phyloP scores from a whole-genome alignment of 2,888 invertebrate genomes.

The Philonicus albiceps region DNA sequence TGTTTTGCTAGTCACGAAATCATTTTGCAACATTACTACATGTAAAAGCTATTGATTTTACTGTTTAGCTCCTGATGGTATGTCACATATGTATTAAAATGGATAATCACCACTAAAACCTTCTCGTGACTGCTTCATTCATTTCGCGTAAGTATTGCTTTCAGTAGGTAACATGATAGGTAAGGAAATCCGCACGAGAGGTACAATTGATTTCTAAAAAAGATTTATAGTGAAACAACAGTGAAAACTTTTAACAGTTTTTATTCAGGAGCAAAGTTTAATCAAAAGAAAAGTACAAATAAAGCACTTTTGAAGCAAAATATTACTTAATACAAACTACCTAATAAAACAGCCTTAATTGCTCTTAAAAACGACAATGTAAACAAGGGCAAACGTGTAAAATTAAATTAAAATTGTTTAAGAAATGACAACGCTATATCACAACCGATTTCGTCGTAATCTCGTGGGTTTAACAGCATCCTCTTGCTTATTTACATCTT shows the following conservation, averaged over 20 bases:
- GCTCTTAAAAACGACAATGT: neutral
- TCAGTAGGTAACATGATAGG: neutral
- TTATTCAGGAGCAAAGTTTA: neutral
- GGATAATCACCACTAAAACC: neutral
- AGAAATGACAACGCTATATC: neutral
- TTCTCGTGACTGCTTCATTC: neutral
- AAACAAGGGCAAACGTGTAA: neutral
- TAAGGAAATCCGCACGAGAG: neutral
- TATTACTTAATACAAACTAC: neutral
- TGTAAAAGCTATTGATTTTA: neutral
- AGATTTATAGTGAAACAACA: neutral
- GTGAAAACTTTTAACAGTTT: neutral
- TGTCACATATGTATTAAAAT: neutral
- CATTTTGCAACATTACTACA: neutral
- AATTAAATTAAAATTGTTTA: neutral
- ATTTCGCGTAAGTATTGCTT: neutral
- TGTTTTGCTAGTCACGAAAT: neutral
- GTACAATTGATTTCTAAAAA: neutral
- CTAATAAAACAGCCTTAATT: slow-evolving; percentile 13
- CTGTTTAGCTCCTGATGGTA: neutral
- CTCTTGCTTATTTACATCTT: neutral
- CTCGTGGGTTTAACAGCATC: neutral
- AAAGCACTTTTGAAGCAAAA: neutral
- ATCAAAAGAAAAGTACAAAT: neutral
- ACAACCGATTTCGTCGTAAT: neutral